Evolutionary conservation across 1,140 invertebrate species (phyloP).

Genomic region (Lamellibrachia luymesi): DNA sequence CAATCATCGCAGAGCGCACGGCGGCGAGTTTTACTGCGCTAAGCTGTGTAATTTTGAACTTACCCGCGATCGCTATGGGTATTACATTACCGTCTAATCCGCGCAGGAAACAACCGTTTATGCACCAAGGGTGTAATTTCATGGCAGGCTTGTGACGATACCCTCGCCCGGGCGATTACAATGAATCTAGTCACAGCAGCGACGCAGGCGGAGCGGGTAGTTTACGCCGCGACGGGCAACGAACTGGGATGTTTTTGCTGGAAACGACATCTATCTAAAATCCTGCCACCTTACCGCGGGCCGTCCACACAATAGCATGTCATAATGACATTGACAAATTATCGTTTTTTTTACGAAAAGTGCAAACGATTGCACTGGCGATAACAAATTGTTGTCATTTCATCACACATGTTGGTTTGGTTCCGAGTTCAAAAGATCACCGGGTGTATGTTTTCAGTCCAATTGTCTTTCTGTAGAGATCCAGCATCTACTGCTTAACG

Average conservation of each 20-base stretch:
- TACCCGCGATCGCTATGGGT: not conserved
- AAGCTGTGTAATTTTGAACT: not conserved
- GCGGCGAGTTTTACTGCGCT: not conserved
- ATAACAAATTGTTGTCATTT: too few relatives aligned
- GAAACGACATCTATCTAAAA: not conserved
- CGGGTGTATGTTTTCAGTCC: too few relatives aligned
- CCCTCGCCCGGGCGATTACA: not conserved
- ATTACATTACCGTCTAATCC: not conserved
- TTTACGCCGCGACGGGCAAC: not conserved
- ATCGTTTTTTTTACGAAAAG: not conserved
- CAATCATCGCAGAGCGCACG: not conserved
- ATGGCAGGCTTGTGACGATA: not conserved
- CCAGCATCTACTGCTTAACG: too few relatives aligned
- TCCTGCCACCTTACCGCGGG: not conserved
- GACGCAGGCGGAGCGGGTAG: not conserved
- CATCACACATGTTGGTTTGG: too few relatives aligned
- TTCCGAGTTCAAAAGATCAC: too few relatives aligned
- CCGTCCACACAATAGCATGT: not conserved
- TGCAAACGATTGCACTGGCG: not conserved
- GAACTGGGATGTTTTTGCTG: not conserved
- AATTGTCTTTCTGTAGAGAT: too few relatives aligned
- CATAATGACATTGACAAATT: not conserved
- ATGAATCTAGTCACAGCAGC: not conserved
- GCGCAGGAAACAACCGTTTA: slow-evolving; percentile 3
- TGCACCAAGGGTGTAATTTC: not conserved